phyloP scores from a whole-genome alignment of 2,888 invertebrate genomes.

The Ischnus inquisitorius region DNA sequence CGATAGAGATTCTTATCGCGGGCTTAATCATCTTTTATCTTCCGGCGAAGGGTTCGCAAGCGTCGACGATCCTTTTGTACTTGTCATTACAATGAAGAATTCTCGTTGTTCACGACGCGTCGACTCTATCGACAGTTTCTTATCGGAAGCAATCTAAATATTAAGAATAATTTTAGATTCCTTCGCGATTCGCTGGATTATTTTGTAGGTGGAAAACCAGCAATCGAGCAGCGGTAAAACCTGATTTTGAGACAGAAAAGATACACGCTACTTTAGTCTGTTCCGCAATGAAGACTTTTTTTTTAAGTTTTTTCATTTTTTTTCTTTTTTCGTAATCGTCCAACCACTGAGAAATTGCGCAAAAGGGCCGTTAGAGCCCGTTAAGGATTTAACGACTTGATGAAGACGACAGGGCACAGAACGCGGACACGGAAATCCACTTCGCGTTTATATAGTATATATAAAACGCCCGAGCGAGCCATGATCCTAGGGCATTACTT shows the following conservation, averaged over 20 bases:
- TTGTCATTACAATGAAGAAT: background rate
- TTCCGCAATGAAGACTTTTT: background rate
- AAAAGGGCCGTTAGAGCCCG: constrained; percentile 39
- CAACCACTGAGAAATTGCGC: constrained; percentile 31
- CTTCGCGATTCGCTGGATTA: background rate
- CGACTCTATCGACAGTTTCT: background rate
- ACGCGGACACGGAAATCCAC: constrained; percentile 69
- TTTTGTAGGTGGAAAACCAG: background rate
- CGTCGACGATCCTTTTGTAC: constrained; percentile 2
- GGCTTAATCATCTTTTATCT: constrained; percentile 45
- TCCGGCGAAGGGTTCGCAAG: constrained; percentile 17
- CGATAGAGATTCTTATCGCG: constrained; percentile 30
- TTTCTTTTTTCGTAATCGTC: constrained; percentile 7
- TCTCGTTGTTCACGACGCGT: background rate
- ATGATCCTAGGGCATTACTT: constrained; percentile 2
- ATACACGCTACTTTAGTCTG: background rate
- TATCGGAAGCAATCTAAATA: background rate
- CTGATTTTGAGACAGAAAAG: background rate
- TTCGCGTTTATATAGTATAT: constrained; percentile 52
- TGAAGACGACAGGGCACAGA: constrained; percentile 64
- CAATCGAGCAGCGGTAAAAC: background rate
- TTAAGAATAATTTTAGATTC: background rate
- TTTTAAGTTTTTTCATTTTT: constrained; percentile 9
- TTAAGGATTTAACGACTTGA: constrained; percentile 68
- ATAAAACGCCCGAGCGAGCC: constrained; percentile 21